Evolutionary conservation across 2,888 invertebrate genomes (phyloP).

Genomic region (Alitta virens): DNA sequence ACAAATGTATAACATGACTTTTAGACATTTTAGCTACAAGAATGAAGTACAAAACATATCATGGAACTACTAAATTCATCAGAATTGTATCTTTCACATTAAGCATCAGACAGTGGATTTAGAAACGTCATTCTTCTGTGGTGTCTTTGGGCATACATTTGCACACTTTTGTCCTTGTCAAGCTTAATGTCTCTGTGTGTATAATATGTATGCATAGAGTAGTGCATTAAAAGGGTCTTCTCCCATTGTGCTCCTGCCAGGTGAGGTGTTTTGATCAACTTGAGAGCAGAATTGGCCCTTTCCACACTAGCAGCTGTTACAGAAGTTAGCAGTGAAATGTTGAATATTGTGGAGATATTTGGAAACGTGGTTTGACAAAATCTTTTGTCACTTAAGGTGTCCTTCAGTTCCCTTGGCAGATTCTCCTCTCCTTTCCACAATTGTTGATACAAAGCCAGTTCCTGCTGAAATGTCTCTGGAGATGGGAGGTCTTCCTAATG

Average conservation of each 20-base stretch:
- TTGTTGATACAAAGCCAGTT: not conserved
- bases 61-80: too few species aligned
- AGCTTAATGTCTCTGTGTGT: slow-evolving; percentile 1
- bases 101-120: too few species aligned
- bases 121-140: too few species aligned
- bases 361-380: not conserved
- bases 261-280: not conserved
- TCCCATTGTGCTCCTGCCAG: not conserved
- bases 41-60: too few species aligned
- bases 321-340: not conserved
- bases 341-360: not conserved
- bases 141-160: too few species aligned
- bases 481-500: not conserved
- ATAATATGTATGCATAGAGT: not conserved
- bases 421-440: not conserved
- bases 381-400: too few species aligned
- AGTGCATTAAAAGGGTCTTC: not conserved
- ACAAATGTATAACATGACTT: too few species aligned
- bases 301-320: not conserved
- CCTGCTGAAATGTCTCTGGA: not conserved
- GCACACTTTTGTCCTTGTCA: too few species aligned
- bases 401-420: not conserved
- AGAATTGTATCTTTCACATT: too few species aligned
- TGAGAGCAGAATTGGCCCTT: not conserved
- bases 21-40: too few species aligned